A percentile compares a stretch with the other conserved stretches of the same genome.
Evolutionary conservation across 2,113 vertebrate species (phyloP).

Genomic region (Entelurus aequoreus): DNA sequence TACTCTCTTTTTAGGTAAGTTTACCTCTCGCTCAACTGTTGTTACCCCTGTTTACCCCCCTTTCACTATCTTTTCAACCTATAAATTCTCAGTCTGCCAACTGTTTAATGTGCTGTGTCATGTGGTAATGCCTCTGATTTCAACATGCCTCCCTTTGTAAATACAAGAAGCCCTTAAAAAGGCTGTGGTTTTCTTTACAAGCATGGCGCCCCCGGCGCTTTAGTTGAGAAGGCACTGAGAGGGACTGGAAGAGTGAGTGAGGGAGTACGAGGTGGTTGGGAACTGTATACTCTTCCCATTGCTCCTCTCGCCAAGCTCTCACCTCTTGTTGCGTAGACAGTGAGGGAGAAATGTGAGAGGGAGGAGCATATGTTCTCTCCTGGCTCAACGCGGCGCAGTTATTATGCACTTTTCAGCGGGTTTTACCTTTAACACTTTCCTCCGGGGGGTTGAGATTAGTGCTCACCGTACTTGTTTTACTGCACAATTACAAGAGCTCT

Average conservation of each 20-base stretch:
- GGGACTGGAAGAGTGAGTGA: slow-evolving; percentile 57
- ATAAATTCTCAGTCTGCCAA: slow-evolving; percentile 93
- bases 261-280: slow-evolving; percentile 62
- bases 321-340: slow-evolving; percentile 50
- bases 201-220: slow-evolving; percentile 85
- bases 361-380: slow-evolving; percentile 55
- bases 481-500: slow-evolving; percentile 65
- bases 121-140: slow-evolving; percentile 99
- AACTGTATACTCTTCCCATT: slow-evolving; percentile 66
- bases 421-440: slow-evolving; percentile 72
- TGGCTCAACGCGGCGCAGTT: slow-evolving; percentile 51
- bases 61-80: slow-evolving; percentile 77
- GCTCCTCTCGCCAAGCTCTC: slow-evolving; percentile 62
- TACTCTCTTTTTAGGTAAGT: slow-evolving; percentile 65
- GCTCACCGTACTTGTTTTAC: slow-evolving; percentile 67
- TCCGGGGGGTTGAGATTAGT: slow-evolving; percentile 60
- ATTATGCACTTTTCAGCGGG: slow-evolving; percentile 67
- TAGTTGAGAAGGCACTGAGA: slow-evolving; percentile 77
- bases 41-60: slow-evolving; percentile 72
- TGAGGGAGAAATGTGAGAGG: slow-evolving; percentile 61
- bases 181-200: slow-evolving; percentile 92
- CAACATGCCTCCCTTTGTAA: slow-evolving; percentile 98
- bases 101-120: slow-evolving; percentile 99
- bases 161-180: slow-evolving; percentile 95
- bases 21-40: slow-evolving; percentile 72